These are phyloP conservation scores for Thymallus thymallus DNA, from an alignment of 2,113 vertebrate genomes.

Conservation along the genomic window DNA sequence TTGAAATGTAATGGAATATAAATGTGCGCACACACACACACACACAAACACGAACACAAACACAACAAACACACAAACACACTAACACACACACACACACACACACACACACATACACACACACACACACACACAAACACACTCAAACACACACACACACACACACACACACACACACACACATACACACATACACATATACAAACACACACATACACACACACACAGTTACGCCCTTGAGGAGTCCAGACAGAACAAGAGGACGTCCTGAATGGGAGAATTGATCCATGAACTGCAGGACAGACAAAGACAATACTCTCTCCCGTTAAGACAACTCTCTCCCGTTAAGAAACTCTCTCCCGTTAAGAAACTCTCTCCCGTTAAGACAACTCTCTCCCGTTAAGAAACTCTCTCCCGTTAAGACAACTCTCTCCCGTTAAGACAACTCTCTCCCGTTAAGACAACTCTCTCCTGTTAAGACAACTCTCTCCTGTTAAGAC, in stretches of 20 bases:
- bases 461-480: too few species aligned
- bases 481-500: background rate
- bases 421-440: too few species aligned
- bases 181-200: background rate
- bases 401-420: too few species aligned
- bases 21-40: background rate
- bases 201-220: too few species aligned
- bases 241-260: slow-evolving; percentile 1
- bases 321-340: background rate
- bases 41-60: background rate
- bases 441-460: too few species aligned
- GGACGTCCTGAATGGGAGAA: background rate
- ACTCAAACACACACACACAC: background rate
- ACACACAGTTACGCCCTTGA: background rate
- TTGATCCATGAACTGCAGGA: background rate
- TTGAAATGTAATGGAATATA: background rate
- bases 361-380: background rate
- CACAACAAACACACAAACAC: background rate
- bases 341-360: background rate
- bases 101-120: background rate
- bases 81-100: background rate
- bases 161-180: slow-evolving; percentile 2
- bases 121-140: background rate
- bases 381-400: too few species aligned
- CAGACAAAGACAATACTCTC: background rate